These are phyloP conservation scores for Pterois miles DNA, from an alignment of 2,797 vertebrate species.

Conservation along the genomic window DNA sequence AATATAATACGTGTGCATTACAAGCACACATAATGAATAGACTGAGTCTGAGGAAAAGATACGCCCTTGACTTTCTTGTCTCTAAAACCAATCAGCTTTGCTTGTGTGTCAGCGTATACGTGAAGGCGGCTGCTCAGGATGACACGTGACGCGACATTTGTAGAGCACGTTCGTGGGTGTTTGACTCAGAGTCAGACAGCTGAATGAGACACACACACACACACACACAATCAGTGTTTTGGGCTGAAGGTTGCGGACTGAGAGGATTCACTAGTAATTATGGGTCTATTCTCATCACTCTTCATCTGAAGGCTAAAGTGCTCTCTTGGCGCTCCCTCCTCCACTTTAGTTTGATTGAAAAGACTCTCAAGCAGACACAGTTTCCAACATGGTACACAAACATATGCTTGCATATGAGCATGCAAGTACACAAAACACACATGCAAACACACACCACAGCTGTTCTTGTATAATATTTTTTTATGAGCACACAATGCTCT, in stretches of 20 bases:
- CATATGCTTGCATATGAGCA: slow-evolving; percentile 1
- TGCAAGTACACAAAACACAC: slow-evolving; percentile 40
- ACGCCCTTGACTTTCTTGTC: neutral
- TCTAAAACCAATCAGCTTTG: neutral
- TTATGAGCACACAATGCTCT: slow-evolving; percentile 66
- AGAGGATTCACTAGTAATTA: slow-evolving; percentile 70
- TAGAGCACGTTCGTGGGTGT: neutral
- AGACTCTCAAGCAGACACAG: slow-evolving; percentile 45
- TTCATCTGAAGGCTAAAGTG: slow-evolving; percentile 71
- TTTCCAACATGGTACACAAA: slow-evolving; percentile 32
- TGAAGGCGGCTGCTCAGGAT: neutral
- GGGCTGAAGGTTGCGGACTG: slow-evolving; percentile 47
- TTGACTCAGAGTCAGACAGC: slow-evolving; percentile 36
- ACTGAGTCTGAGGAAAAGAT: neutral
- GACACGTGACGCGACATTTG: slow-evolving; percentile 41
- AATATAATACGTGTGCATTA: neutral
- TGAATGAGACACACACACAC: slow-evolving; percentile 17
- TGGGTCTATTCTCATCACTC: slow-evolving; percentile 68
- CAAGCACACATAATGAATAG: neutral
- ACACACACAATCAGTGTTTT: slow-evolving; percentile 30
- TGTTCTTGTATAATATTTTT: slow-evolving; percentile 58
- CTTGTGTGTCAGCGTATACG: neutral
- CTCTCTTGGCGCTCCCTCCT: slow-evolving; percentile 66
- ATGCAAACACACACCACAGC: slow-evolving; percentile 53
- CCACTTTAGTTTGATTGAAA: slow-evolving; percentile 73